Evolutionary conservation across 1,140 invertebrate genomes (phyloP), one percentile per base, ranked within the genome.

Genomic region (Oryctes rhinoceros): DNA sequence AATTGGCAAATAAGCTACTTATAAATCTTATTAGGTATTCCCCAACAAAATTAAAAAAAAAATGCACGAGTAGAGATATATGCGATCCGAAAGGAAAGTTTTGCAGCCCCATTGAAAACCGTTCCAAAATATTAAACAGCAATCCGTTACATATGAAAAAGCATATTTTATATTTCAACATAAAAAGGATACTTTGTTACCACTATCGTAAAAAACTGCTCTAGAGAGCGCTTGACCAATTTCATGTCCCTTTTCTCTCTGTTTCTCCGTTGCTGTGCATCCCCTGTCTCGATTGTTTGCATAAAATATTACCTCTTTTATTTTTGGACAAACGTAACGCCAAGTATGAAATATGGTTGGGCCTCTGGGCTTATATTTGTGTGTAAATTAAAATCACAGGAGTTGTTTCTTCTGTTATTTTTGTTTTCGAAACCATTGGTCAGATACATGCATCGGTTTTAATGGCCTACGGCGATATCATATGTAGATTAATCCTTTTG

Each of bases 231-330:
- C 30, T 67, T 35, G 20, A 67, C 65, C 65, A 67, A 67, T 67
- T 35, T 67, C 65, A 67, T 18, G 65, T 67, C 65, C 11, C 24
- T 67, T 24, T 67, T 10, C 65, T 24, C 65, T 67, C 65, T 20
- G 20, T 24, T 67, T 24, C 65, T 24, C 18, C 10, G n/a, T 35
- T 30, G 4, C 65, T 35, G 30, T 67, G 65, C 65, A 67, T 24
- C 65, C 62, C 18, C 30, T 11, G 65, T 18, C 79, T 76, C 79
- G 67, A 80, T 80, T 80, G 79, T 80, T 80, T 80, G 79, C 79
- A 80, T 80, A 80, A 80, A 80, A 80, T 80, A 80, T 80, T 80
- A 80, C 67, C 79, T 76, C 79, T 80, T 80, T 80, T 80, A 80
- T 80, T 80, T 76, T 35, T 67, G 79, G 75, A 74, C 75, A 76